Evolutionary conservation across 2,888 invertebrate species (phyloP), one percentile per base, ranked within the genome.

Genomic region (Micoletzkya japonica): DNA sequence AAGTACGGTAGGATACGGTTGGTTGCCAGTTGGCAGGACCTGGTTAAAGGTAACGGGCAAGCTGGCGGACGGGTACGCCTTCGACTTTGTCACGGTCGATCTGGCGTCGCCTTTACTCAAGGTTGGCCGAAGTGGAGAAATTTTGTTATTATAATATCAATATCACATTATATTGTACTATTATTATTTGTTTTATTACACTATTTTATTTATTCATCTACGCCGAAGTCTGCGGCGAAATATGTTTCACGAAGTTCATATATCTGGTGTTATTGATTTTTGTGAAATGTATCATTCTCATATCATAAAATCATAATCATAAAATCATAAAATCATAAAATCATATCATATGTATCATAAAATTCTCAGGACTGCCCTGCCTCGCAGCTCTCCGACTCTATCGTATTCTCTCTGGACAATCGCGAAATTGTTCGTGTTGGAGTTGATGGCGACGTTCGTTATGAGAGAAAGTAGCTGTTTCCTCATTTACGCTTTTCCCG

Each of bases 391-490:
- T 61, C 79, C 30, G 83, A 83, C 68, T 74, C 80, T 3, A 73
- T 84, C 28, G 76, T 83, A 32, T 81, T 83, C 60, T 77, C 79
- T 14, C 74, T 77, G 34, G 83, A 81, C 37, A 83, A 83, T 69
- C 73, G 77, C 30, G 83, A 83, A 74, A 81, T 83, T 70, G 70
- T 72, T 30, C 67, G 71, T 32, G 79, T 79, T 70, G 76, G 73
- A 37, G 81, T 83, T 39, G 74, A 70, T 24, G 83, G 82, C 39
- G 70, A 70, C 30, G 66, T 66, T 4, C 10, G 54, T 37, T 66
- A 56, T 24, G 32, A 54, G 17, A 54, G 66, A 66, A 50, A 63
- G 50, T 63, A 34, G 24, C 20, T n/a, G n/a, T n/a, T n/a, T n/a
- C n/a, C n/a, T n/a, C n/a, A n/a, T n/a, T n/a, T n/a, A n/a, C n/a